phyloP scores from a whole-genome alignment of 2,888 invertebrate genomes.

The Melanophora roralis region DNA sequence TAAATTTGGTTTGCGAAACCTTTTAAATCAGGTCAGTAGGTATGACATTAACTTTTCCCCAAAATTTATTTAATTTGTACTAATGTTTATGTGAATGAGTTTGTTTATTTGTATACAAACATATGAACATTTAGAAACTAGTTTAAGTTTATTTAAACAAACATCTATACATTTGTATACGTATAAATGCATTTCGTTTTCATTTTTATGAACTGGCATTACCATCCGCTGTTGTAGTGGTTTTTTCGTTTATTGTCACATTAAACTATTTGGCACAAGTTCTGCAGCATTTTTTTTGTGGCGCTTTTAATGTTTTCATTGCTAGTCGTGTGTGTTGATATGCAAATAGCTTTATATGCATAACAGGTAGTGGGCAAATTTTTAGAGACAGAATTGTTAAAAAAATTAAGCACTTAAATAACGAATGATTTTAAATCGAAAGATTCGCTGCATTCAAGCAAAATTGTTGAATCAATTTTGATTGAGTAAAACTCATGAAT shows the following conservation, averaged over 20 bases:
- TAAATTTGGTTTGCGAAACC: conserved; percentile 2
- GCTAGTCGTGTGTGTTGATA: background rate
- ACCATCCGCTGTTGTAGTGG: conserved; percentile 1
- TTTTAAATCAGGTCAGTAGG: conserved; percentile 30
- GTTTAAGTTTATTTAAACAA: background rate
- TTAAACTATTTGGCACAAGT: conserved; percentile 41
- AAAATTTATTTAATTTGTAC: background rate
- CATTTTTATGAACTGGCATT: conserved; percentile 13
- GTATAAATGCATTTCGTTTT: conserved; percentile 15
- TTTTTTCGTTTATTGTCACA: conserved; percentile 39
- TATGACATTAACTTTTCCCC: background rate
- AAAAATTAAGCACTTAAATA: no score
- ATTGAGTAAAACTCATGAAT: no score
- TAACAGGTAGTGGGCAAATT: background rate
- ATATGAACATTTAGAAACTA: background rate
- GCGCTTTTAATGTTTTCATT: background rate
- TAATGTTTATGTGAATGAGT: no score
- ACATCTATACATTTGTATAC: background rate
- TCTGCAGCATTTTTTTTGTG: background rate
- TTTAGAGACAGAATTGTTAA: no score
- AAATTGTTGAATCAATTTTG: no score
- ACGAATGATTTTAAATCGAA: no score
- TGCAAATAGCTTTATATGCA: background rate
- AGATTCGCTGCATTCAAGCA: no score
- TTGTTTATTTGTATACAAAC: no score